Evolutionary conservation across 2,888 invertebrate genomes (phyloP).

Genomic region (Lutraria lutraria): DNA sequence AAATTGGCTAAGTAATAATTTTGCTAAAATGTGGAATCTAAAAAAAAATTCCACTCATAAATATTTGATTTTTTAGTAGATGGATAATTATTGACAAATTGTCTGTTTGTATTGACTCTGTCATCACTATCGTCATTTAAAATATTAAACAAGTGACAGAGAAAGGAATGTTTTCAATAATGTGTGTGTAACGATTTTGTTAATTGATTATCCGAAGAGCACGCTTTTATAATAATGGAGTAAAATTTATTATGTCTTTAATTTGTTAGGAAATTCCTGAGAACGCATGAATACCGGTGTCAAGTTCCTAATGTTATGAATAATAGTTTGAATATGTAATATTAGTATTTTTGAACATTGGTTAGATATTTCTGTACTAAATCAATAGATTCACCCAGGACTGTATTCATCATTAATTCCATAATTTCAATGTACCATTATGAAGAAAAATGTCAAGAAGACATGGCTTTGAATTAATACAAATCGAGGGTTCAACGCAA

Average conservation of each 20-base stretch:
- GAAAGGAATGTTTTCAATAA: not conserved
- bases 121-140: not conserved
- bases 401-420: not conserved
- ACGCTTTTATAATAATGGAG: not conserved
- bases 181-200: not conserved
- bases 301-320: not conserved
- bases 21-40: too few relatives aligned
- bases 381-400: not conserved
- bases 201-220: not conserved
- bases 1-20: too few relatives aligned
- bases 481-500: too few relatives aligned
- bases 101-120: not conserved
- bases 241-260: not conserved
- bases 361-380: not conserved
- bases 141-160: not conserved
- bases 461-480: too few relatives aligned
- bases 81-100: too few relatives aligned
- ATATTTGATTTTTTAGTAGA: too few relatives aligned
- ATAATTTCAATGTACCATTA: not conserved
- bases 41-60: too few relatives aligned
- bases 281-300: not conserved
- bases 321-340: not conserved
- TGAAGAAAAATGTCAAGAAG: not conserved
- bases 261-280: not conserved
- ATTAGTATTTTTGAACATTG: not conserved